Evolutionary conservation across 2,797 vertebrate genomes (phyloP).

Genomic region (Benthosema pterotum): DNA sequence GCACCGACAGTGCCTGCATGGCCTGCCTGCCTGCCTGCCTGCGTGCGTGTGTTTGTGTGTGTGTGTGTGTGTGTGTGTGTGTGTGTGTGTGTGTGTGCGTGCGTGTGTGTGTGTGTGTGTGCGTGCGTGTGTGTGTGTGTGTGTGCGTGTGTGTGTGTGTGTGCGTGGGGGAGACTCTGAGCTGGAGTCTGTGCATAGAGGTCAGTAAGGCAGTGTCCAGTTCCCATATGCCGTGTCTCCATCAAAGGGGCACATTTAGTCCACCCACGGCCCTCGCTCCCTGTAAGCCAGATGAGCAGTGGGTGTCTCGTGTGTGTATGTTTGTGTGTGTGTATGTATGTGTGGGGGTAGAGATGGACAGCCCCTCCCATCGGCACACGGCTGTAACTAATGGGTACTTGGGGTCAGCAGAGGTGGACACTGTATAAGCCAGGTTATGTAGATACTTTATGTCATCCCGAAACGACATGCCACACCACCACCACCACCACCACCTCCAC

Average conservation of each 20-base stretch:
- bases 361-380: constrained; percentile 41
- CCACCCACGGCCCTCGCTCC: constrained; percentile 52
- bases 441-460: constrained; percentile 33
- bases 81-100: constrained; percentile 20
- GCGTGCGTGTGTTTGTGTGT: constrained; percentile 8
- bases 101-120: too few species aligned
- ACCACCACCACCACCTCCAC: too few species aligned
- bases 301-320: constrained; percentile 34
- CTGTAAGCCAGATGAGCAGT: constrained; percentile 66
- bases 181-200: constrained; percentile 5
- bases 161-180: background rate
- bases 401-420: constrained; percentile 57
- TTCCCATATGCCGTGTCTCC: constrained; percentile 58
- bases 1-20: constrained; percentile 4
- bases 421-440: constrained; percentile 22
- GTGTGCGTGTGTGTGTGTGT: too few species aligned
- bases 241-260: constrained; percentile 69
- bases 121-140: constrained; percentile 5
- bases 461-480: too few species aligned
- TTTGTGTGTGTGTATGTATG: constrained; percentile 3
- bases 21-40: constrained; percentile 7
- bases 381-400: constrained; percentile 52
- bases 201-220: constrained; percentile 60
- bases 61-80: constrained; percentile 11
- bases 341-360: constrained; percentile 52